A percentile compares a stretch with the other conserved stretches of the same genome.
phyloP scores from a whole-genome alignment of 2,797 vertebrate species.

The Microchirus variegatus region DNA sequence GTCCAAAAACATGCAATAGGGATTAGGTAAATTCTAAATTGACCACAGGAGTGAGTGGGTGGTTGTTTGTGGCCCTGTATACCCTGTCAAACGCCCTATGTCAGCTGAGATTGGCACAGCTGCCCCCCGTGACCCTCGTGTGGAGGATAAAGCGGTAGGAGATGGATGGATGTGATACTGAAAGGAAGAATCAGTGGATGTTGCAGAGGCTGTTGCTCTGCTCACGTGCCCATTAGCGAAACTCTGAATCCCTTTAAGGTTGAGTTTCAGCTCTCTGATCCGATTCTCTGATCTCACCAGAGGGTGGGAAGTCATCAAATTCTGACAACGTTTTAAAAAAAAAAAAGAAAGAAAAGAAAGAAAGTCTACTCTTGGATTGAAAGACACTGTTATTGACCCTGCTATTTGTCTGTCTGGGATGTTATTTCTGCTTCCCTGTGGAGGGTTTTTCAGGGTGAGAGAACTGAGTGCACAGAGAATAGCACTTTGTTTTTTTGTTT shows the following conservation, averaged over 20 bases:
- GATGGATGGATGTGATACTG: neutral
- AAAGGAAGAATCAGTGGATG: neutral
- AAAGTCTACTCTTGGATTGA: neutral
- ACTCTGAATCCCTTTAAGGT: neutral
- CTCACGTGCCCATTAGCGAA: neutral
- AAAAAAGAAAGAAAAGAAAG: no score
- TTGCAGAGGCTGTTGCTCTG: neutral
- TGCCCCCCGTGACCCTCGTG: no score
- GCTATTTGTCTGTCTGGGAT: neutral
- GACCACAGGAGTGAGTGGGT: no score
- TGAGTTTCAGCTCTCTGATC: constrained; percentile 1
- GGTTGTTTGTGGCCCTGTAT: no score
- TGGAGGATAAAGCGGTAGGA: no score
- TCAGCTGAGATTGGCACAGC: no score
- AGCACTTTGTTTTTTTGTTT: neutral
- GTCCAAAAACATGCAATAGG: no score
- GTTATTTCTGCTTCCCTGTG: no score
- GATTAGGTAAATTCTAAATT: no score
- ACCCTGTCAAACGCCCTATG: no score
- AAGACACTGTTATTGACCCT: neutral
- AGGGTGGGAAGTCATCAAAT: neutral
- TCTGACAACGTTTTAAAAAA: neutral
- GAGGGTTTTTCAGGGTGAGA: neutral
- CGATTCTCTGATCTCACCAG: constrained; percentile 9
- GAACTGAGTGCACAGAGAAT: neutral